These are phyloP conservation scores for Toxotes chatareus DNA, from an alignment of 2,113 vertebrate genomes.

Conservation along the genomic window DNA sequence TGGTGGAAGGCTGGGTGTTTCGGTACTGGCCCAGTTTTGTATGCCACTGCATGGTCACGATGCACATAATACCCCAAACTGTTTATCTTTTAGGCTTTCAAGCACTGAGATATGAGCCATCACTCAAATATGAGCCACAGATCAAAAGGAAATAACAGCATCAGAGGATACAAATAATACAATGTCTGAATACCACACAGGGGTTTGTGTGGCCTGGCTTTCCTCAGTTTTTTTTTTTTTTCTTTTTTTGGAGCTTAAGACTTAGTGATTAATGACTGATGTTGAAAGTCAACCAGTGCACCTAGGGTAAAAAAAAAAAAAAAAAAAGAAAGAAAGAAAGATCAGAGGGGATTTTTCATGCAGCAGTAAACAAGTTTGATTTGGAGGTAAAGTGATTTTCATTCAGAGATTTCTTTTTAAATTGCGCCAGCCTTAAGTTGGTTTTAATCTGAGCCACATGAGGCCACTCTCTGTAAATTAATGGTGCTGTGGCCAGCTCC, in stretches of 20 bases:
- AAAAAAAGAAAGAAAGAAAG: constrained; percentile 24
- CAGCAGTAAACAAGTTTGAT: constrained; percentile 59
- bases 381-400: constrained; percentile 55
- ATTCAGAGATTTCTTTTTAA: constrained; percentile 54
- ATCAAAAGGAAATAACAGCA: constrained; percentile 62
- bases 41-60: constrained; percentile 11
- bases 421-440: constrained; percentile 46
- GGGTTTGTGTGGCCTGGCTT: constrained; percentile 36
- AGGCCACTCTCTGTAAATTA: constrained; percentile 65
- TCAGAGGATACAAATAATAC: constrained; percentile 41
- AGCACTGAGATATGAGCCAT: constrained; percentile 45
- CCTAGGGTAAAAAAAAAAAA: constrained; percentile 44
- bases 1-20: constrained; percentile 1
- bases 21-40: constrained; percentile 33
- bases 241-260: constrained; percentile 53
- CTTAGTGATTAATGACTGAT: constrained; percentile 60
- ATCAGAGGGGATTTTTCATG: constrained; percentile 53
- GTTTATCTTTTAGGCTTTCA: constrained; percentile 61
- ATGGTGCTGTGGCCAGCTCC: constrained; percentile 41
- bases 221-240: constrained; percentile 19
- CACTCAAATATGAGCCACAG: constrained; percentile 64
- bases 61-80: constrained; percentile 23
- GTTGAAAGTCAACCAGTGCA: constrained; percentile 49
- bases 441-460: constrained; percentile 67
- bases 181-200: constrained; percentile 27